Conservation (phyloP, 2,888 invertebrate species). For the Cephus runcator region DNA sequence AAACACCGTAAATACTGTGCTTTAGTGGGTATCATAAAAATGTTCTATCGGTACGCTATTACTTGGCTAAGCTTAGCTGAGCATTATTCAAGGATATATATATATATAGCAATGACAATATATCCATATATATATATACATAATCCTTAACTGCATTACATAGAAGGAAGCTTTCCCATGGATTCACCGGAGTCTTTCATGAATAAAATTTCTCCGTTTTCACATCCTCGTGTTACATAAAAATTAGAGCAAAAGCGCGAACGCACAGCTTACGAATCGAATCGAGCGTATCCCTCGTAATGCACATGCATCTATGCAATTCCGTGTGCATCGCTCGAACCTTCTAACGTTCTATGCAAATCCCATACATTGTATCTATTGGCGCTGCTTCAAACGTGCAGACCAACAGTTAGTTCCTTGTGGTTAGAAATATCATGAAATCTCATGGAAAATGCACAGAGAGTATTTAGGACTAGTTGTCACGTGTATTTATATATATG, state of each 20-base stretch:
- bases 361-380: conserved; percentile 24
- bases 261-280: background rate
- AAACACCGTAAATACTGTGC: too few relatives aligned
- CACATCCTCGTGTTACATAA: conserved; percentile 45
- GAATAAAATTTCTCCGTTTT: conserved; percentile 49
- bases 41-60: too few relatives aligned
- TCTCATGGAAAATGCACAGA: too few relatives aligned
- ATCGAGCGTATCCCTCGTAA: background rate
- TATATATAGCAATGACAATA: too few relatives aligned
- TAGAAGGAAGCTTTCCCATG: conserved; percentile 34
- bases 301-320: background rate
- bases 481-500: background rate
- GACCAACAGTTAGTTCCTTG: too few relatives aligned
- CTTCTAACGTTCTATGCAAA: conserved; percentile 13
- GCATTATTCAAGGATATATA: too few relatives aligned
- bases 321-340: background rate
- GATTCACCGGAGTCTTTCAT: conserved; percentile 31
- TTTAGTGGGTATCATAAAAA: too few relatives aligned
- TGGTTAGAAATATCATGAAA: too few relatives aligned
- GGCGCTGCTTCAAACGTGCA: conserved; percentile 24
- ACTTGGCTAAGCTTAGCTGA: too few relatives aligned
- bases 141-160: conserved; percentile 11
- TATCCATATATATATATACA: too few relatives aligned
- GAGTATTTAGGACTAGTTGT: conserved; percentile 15
- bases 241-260: conserved; percentile 33